Evolutionary conservation across 2,888 invertebrate species (phyloP).

Genomic region (Ornithoptera alexandrae): DNA sequence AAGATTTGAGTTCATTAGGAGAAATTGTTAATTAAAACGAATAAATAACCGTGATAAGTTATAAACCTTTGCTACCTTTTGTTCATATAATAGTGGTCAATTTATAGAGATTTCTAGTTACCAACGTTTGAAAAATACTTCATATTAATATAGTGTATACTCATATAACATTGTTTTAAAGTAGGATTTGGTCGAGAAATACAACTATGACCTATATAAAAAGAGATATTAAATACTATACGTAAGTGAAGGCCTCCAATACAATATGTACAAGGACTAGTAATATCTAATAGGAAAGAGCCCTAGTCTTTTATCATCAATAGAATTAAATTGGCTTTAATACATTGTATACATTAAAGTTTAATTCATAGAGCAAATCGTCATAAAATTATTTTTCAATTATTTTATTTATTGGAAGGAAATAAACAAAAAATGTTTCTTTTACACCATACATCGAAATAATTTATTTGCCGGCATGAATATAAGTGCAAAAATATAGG

Average conservation of each 20-base stretch:
- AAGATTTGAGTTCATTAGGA: not conserved
- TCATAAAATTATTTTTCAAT: not conserved
- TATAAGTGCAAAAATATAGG: not conserved
- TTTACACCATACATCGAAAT: not conserved
- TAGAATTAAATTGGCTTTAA: conserved; percentile 42
- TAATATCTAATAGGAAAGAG: conserved; percentile 61
- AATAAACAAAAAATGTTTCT: too few relatives aligned
- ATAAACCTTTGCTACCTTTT: not conserved
- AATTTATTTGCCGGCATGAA: not conserved
- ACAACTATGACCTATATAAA: conserved; percentile 45
- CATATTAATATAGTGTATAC: conserved; percentile 53
- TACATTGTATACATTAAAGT: conserved; percentile 28
- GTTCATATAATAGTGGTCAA: not conserved
- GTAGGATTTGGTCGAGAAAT: conserved; percentile 70
- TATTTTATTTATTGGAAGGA: too few relatives aligned
- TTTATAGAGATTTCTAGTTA: conserved; percentile 11
- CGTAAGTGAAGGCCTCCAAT: conserved; percentile 73
- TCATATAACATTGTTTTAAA: conserved; percentile 42
- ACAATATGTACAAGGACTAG: conserved; percentile 59
- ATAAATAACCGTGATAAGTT: not conserved
- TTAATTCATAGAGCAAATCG: conserved; percentile 1
- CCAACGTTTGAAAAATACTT: conserved; percentile 8
- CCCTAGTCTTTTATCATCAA: conserved; percentile 44
- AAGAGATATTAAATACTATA: conserved; percentile 51
- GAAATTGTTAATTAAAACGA: not conserved